Conservation (phyloP, 2,113 vertebrate genomes). For the Callospermophilus lateralis region DNA sequence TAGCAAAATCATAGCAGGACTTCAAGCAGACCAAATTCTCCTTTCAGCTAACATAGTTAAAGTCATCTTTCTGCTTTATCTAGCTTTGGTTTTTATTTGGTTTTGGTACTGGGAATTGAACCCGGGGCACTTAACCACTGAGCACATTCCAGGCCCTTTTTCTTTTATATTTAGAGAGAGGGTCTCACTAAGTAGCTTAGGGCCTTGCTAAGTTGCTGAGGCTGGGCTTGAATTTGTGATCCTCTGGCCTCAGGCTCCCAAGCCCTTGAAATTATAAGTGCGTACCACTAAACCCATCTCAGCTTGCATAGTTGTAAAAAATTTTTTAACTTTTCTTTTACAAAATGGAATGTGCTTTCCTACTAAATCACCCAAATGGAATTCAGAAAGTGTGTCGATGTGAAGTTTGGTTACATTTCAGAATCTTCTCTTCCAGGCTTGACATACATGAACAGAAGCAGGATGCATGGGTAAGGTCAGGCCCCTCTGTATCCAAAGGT, state of each 20-base stretch:
- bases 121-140: too few relatives aligned
- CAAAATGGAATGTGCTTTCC: neutral
- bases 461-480: conserved; percentile 59
- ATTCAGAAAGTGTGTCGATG: neutral
- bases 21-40: neutral
- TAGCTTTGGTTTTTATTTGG: too few relatives aligned
- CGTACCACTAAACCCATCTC: neutral
- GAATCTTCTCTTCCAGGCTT: conserved; percentile 63
- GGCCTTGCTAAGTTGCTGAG: too few relatives aligned
- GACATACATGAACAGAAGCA: conserved; percentile 75
- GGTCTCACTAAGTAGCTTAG: too few relatives aligned
- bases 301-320: neutral
- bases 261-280: too few relatives aligned
- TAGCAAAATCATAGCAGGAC: neutral
- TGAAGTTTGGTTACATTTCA: conserved; percentile 9
- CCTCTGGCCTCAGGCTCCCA: too few relatives aligned
- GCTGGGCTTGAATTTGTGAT: too few relatives aligned
- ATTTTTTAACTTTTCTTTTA: neutral
- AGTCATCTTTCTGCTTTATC: too few relatives aligned
- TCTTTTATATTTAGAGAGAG: too few relatives aligned
- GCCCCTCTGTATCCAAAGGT: conserved; percentile 77
- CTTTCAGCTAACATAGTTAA: too few relatives aligned
- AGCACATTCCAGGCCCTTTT: too few relatives aligned
- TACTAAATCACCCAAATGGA: neutral
- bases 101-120: too few relatives aligned